Conservation (phyloP, 2,113 vertebrate species). For the Hypocryptadius cinnamomeus region DNA sequence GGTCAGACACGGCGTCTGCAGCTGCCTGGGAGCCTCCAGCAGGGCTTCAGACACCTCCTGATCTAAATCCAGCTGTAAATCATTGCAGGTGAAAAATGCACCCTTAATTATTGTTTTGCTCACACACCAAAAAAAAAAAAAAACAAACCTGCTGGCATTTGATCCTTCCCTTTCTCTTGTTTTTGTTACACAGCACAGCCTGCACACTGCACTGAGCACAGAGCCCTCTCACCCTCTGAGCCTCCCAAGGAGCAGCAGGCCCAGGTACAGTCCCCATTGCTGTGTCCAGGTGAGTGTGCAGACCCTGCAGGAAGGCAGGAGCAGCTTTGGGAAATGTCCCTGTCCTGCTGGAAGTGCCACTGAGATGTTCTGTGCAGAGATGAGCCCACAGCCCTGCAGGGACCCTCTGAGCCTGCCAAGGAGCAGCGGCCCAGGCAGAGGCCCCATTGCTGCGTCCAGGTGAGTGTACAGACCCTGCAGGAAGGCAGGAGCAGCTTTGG, state of each 20-base stretch:
- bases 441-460: conserved; percentile 17
- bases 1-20: neutral
- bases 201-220: neutral
- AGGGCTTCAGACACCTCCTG: neutral
- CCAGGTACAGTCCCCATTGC: conserved; percentile 30
- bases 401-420: no score
- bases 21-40: neutral
- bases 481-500: neutral
- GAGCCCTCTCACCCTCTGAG: neutral
- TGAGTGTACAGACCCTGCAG: neutral
- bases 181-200: neutral
- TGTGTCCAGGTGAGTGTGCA: neutral
- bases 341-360: neutral
- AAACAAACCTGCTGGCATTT: neutral
- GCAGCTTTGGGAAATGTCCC: conserved; percentile 6
- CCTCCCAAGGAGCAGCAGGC: conserved; percentile 22
- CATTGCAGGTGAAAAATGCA: conserved; percentile 20
- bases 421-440: conserved; percentile 19
- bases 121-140: neutral
- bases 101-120: conserved; percentile 13
- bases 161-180: neutral
- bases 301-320: neutral
- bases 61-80: neutral
- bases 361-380: neutral
- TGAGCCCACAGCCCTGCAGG: neutral